Conservation (phyloP, 2,797 vertebrate genomes). For the Anguilla anguilla region DNA sequence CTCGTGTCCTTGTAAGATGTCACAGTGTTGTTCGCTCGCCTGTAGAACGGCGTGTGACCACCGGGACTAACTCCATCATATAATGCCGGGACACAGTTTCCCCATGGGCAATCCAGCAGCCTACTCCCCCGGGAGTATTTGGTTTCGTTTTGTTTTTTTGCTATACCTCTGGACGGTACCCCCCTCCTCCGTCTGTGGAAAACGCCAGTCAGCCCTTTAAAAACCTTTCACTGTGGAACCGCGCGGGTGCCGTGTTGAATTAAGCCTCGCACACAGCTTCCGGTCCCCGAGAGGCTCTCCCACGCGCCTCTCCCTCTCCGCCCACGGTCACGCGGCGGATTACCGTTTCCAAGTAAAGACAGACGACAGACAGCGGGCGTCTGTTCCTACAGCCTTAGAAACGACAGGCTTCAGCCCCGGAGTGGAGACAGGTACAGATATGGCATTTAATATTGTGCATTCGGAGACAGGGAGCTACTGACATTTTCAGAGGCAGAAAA, state of each 20-base stretch:
- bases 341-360: neutral
- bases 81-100: neutral
- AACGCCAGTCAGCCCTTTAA: neutral
- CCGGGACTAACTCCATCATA: neutral
- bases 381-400: neutral
- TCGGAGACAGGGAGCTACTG: neutral
- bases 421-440: neutral
- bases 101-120: neutral
- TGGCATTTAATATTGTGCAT: neutral
- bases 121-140: neutral
- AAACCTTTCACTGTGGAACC: neutral
- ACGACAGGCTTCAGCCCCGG: neutral
- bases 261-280: neutral
- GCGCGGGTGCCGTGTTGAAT: neutral
- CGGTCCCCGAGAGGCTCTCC: neutral
- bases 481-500: constrained; percentile 4
- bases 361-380: neutral
- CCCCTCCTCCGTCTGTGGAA: neutral
- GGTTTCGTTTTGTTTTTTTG: neutral
- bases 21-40: neutral
- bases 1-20: neutral
- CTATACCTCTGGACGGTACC: neutral
- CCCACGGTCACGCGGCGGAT: neutral
- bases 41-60: neutral
- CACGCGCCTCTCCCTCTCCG: neutral